A percentile compares a stretch with the other conserved stretches of the same genome.
phyloP scores from a whole-genome alignment of 2,888 invertebrate genomes.

The Drosophila villosipedis region DNA sequence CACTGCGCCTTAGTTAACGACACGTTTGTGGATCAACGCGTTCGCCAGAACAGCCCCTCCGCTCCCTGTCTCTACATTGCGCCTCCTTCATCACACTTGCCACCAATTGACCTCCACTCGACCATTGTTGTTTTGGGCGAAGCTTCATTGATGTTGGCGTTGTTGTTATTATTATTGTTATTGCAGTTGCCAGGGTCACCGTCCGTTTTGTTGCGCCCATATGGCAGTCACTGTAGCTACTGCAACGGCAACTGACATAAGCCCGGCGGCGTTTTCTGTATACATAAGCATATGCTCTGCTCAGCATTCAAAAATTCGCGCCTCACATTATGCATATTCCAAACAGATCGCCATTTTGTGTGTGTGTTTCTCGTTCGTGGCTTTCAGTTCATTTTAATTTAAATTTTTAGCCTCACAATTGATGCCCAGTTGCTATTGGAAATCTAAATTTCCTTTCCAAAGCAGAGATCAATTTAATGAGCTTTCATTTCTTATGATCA shows the following conservation, averaged over 20 bases:
- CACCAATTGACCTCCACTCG: constrained; percentile 63
- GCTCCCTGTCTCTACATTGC: neutral
- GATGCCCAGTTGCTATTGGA: neutral
- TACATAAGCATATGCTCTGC: constrained; percentile 58
- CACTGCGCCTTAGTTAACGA: constrained; percentile 82
- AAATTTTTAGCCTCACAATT: constrained; percentile 25
- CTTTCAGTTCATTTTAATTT: constrained; percentile 41
- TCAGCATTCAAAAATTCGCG: constrained; percentile 53
- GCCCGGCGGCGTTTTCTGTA: constrained; percentile 58
- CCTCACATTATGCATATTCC: constrained; percentile 52
- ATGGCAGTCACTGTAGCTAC: constrained; percentile 13
- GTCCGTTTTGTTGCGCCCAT: constrained; percentile 6
- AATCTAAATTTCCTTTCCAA: neutral
- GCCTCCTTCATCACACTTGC: neutral
- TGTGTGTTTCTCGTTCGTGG: constrained; percentile 1
- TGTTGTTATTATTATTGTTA: constrained; percentile 21
- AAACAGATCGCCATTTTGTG: constrained; percentile 37
- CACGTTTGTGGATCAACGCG: constrained; percentile 83
- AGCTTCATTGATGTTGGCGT: constrained; percentile 35
- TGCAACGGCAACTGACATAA: constrained; percentile 64
- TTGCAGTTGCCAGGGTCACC: constrained; percentile 35
- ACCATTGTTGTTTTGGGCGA: constrained; percentile 61
- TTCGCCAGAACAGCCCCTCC: constrained; percentile 44
- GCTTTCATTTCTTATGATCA: neutral
- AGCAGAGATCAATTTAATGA: constrained; percentile 18